phyloP scores from a whole-genome alignment of 2,888 invertebrate genomes.

The Drosophila subquinaria region DNA sequence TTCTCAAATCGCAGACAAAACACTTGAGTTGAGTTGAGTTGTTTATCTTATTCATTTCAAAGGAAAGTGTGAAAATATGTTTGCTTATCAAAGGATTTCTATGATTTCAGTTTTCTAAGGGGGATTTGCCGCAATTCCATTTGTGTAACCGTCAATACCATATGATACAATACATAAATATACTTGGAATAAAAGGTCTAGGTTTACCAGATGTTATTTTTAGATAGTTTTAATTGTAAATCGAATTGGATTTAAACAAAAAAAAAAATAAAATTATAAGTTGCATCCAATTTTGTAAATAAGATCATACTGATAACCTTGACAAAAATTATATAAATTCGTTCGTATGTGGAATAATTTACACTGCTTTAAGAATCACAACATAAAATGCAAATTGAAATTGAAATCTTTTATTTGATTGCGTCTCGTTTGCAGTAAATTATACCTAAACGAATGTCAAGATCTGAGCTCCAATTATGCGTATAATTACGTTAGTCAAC shows the following conservation, averaged over 20 bases:
- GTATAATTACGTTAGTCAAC: slow-evolving; percentile 19
- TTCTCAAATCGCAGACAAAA: slow-evolving; percentile 3
- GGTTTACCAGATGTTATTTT: neutral
- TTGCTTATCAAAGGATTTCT: slow-evolving; percentile 10
- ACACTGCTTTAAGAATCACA: neutral
- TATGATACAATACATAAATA: neutral
- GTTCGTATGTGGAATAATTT: neutral
- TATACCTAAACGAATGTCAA: slow-evolving; percentile 1
- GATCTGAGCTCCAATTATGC: slow-evolving; percentile 21
- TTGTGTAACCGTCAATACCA: neutral
- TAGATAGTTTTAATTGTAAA: neutral
- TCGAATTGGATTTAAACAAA: neutral
- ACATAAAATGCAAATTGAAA: slow-evolving; percentile 20
- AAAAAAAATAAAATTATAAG: neutral
- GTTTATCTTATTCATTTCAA: slow-evolving; percentile 9
- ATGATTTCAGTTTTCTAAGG: neutral
- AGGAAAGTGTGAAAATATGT: neutral
- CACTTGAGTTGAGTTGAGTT: neutral
- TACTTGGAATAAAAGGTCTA: neutral
- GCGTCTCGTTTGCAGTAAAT: slow-evolving; percentile 27
- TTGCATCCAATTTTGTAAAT: neutral
- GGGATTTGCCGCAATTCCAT: neutral
- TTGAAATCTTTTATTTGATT: slow-evolving; percentile 16
- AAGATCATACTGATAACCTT: neutral
- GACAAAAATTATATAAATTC: neutral